Percentiles rank a stretch among this genome's conserved stretches.
These are phyloP conservation scores for Scalopus aquaticus DNA, from an alignment of 2,113 vertebrate species.

Conservation along the genomic window DNA sequence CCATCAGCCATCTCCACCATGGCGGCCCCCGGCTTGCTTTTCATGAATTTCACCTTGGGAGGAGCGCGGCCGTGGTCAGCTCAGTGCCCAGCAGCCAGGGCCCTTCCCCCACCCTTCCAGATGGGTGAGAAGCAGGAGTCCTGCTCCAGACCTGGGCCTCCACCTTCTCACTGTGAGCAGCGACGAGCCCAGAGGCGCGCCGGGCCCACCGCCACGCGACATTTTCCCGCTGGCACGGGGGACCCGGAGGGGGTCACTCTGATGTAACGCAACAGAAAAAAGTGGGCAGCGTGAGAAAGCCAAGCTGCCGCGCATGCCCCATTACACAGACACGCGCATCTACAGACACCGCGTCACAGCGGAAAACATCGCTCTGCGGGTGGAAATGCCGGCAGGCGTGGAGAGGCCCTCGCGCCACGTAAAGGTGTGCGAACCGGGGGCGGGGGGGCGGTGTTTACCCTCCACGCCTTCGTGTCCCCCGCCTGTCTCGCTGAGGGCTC, in stretches of 20 bases:
- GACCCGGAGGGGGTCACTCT: too few relatives aligned
- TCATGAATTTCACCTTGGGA: slow-evolving; percentile 96
- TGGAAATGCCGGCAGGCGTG: too few relatives aligned
- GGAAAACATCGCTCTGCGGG: neutral
- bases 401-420: neutral
- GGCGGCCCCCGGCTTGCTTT: slow-evolving; percentile 95
- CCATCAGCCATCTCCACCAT: slow-evolving; percentile 99
- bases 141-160: neutral
- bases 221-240: too few relatives aligned
- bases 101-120: neutral
- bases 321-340: neutral
- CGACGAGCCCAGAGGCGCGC: accelerated
- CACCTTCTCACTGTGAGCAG: neutral
- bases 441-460: too few relatives aligned
- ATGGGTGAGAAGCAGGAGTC: neutral
- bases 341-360: neutral
- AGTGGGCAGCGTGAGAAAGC: neutral
- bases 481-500: neutral
- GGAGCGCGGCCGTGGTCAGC: accelerated
- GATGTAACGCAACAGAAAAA: neutral
- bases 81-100: neutral
- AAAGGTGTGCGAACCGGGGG: neutral
- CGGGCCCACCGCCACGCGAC: neutral
- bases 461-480: neutral
- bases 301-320: too few relatives aligned